A percentile compares a stretch with the other conserved stretches of the same genome.
Evolutionary conservation across 2,797 vertebrate species (phyloP).

Genomic region (Propithecus perrieri): DNA sequence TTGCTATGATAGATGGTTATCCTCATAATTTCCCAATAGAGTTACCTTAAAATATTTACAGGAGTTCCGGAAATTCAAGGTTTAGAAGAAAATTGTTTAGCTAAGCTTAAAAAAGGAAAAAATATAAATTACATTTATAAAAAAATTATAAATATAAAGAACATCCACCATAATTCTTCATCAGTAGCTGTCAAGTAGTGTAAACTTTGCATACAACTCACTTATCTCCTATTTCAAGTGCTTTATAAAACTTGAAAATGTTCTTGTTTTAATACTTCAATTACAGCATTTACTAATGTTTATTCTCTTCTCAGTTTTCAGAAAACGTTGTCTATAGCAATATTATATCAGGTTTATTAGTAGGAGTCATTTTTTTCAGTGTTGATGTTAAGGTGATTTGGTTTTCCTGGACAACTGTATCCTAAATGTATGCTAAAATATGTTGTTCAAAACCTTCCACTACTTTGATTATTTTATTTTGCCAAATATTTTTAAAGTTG

Average conservation of each 20-base stretch:
- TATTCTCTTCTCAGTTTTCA: not conserved
- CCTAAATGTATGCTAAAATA: not conserved
- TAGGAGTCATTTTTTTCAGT: not conserved
- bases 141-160: not conserved
- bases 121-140: not conserved
- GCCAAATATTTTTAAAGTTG: not conserved
- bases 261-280: not conserved
- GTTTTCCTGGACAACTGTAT: not conserved
- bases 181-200: not conserved
- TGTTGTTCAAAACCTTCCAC: not conserved
- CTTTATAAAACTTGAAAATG: not conserved
- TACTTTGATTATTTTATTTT: conserved; percentile 3
- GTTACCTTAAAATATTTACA: not conserved
- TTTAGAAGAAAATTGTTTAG: not conserved
- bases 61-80: not conserved
- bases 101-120: not conserved
- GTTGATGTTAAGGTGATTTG: not conserved
- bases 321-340: not conserved
- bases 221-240: not conserved
- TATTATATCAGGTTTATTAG: not conserved
- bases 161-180: not conserved
- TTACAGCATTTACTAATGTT: not conserved
- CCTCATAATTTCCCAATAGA: not conserved
- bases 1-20: not conserved
- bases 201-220: not conserved